Percentiles rank a stretch among this genome's conserved stretches.
Conservation (phyloP, 2,113 vertebrate species). For the Oncorhynchus gorbuscha region DNA sequence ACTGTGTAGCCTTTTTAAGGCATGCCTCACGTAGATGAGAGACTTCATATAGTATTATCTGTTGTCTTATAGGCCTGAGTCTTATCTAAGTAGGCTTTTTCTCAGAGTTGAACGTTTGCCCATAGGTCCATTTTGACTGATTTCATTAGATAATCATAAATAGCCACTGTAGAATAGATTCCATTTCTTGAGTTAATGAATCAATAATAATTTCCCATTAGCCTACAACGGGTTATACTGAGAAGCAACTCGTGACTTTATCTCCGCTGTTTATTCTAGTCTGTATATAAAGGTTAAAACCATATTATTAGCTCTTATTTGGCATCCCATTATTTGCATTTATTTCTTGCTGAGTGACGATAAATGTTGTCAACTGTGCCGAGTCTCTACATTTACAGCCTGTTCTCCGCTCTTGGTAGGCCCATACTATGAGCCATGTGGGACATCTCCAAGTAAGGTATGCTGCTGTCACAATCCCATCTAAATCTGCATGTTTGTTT, state of each 20-base stretch:
- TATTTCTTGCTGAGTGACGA: conserved; percentile 51
- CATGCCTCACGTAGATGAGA: too few species aligned
- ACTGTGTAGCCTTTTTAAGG: too few species aligned
- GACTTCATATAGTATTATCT: too few species aligned
- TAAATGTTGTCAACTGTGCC: conserved; percentile 58
- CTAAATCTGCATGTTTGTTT: conserved; percentile 80
- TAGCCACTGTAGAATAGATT: not conserved
- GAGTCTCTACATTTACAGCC: conserved; percentile 32
- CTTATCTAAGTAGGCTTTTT: too few species aligned
- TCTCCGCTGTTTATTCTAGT: conserved; percentile 10
- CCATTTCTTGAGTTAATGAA: too few species aligned
- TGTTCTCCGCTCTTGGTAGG: conserved; percentile 42
- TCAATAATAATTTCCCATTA: too few species aligned
- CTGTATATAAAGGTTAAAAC: not conserved
- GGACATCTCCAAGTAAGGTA: conserved; percentile 61
- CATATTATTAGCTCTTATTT: conserved; percentile 15
- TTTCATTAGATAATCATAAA: too few species aligned
- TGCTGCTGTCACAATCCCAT: conserved; percentile 68
- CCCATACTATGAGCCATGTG: conserved; percentile 56
- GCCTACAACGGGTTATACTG: not conserved
- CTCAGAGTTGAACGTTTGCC: not conserved
- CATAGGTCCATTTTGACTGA: too few species aligned
- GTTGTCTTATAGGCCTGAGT: too few species aligned
- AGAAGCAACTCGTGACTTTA: conserved; percentile 28
- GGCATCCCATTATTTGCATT: conserved; percentile 66